Conservation (phyloP, 2,888 invertebrate genomes). For the Epistrophella euchroma region DNA sequence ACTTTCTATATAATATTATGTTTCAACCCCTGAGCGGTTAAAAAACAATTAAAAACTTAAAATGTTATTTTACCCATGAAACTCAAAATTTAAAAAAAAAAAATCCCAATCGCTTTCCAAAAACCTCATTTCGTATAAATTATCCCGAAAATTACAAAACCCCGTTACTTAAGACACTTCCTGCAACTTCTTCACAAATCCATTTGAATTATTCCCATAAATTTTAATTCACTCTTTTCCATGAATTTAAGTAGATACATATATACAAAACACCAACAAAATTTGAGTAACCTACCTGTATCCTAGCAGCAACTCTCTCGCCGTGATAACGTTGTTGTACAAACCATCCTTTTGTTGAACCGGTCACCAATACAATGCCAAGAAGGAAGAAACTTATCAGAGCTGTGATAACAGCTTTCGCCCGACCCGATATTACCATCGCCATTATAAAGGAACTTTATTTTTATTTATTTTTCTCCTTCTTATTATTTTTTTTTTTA, state of each 20-base stretch:
- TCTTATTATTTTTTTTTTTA: slow-evolving; percentile 37
- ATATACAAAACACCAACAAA: background rate
- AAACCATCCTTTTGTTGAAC: slow-evolving; percentile 87
- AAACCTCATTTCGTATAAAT: slow-evolving; percentile 6
- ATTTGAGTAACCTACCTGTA: slow-evolving; percentile 84
- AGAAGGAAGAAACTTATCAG: slow-evolving; percentile 86
- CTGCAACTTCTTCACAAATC: background rate
- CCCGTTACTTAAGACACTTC: background rate
- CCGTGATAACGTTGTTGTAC: slow-evolving; percentile 85
- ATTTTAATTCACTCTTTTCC: slow-evolving; percentile 4
- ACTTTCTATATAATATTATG: background rate
- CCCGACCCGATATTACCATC: slow-evolving; percentile 88
- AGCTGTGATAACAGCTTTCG: slow-evolving; percentile 86
- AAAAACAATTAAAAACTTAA: slow-evolving; percentile 28
- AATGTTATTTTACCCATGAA: slow-evolving; percentile 10
- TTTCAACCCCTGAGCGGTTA: background rate
- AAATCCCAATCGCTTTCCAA: background rate
- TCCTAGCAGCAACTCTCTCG: slow-evolving; percentile 85
- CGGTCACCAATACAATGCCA: slow-evolving; percentile 86
- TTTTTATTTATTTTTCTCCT: slow-evolving; percentile 34
- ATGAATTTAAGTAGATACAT: background rate
- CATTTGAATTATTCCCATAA: slow-evolving; percentile 12
- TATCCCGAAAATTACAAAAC: background rate
- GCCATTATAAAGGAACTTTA: slow-evolving; percentile 84
- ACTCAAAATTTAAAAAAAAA: background rate